Conservation (phyloP, 2,113 vertebrate genomes). For the Petromus typicus region DNA sequence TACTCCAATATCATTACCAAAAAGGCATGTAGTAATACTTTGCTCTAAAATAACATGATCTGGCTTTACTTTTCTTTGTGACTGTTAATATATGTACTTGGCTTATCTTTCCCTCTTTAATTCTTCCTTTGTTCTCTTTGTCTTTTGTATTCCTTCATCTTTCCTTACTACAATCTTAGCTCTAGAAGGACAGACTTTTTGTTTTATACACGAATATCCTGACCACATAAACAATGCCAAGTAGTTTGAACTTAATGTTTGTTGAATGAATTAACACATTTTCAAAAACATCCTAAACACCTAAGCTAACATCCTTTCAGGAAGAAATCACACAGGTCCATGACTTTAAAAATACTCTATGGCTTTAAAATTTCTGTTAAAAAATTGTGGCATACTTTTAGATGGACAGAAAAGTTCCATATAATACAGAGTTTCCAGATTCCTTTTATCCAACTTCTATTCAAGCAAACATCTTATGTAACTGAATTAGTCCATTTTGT, state of each 20-base stretch:
- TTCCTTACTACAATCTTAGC: background rate
- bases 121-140: background rate
- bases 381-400: background rate
- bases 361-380: background rate
- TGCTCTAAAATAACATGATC: background rate
- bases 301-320: background rate
- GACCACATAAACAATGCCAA: background rate
- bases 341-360: conserved; percentile 14
- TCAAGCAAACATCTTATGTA: background rate
- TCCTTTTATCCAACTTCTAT: background rate
- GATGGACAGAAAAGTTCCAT: background rate
- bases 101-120: too few species aligned
- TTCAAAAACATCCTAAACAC: background rate
- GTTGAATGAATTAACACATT: background rate
- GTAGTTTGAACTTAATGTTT: background rate
- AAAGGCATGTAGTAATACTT: background rate
- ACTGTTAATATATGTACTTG: background rate
- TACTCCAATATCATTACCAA: background rate
- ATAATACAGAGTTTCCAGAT: background rate
- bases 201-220: background rate
- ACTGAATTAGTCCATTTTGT: background rate
- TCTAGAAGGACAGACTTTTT: background rate
- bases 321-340: background rate
- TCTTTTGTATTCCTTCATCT: background rate
- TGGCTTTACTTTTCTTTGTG: background rate